phyloP scores from a whole-genome alignment of 2,113 vertebrate species.

The Vulpes vulpes region DNA sequence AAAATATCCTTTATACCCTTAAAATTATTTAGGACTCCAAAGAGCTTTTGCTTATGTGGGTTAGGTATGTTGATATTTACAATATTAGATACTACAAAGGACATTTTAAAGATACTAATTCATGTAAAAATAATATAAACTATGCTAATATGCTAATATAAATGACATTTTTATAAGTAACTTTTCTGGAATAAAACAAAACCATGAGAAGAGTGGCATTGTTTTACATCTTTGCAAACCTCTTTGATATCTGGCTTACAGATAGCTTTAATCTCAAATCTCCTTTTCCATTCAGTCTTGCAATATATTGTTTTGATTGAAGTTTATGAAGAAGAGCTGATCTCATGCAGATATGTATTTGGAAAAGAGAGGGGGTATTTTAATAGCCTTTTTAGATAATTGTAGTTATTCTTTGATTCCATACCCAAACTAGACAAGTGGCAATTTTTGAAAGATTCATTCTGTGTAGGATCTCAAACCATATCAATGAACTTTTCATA shows the following conservation, averaged over 20 bases:
- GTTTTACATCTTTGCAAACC: slow-evolving; percentile 28
- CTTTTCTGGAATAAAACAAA: background rate
- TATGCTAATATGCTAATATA: background rate
- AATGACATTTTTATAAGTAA: background rate
- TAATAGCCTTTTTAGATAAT: slow-evolving; percentile 28
- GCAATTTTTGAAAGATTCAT: slow-evolving; percentile 15
- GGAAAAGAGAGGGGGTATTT: background rate
- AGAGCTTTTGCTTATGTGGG: slow-evolving; percentile 30
- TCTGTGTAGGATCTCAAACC: slow-evolving; percentile 42
- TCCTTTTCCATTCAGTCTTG: background rate
- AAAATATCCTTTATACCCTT: background rate
- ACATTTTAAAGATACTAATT: background rate
- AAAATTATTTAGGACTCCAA: background rate
- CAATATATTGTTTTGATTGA: slow-evolving; percentile 19
- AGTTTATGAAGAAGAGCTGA: slow-evolving; percentile 16
- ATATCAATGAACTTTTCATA: slow-evolving; percentile 18
- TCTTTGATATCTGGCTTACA: background rate
- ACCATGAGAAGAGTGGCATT: background rate
- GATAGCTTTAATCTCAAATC: background rate
- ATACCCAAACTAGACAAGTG: background rate
- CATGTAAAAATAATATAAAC: background rate
- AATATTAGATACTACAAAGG: slow-evolving; percentile 13
- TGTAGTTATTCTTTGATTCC: slow-evolving; percentile 24
- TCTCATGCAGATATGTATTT: background rate
- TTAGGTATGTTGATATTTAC: slow-evolving; percentile 28